Evolutionary conservation across 2,113 vertebrate genomes (phyloP), one percentile per base, ranked within the genome.

Genomic region (Onychostoma macrolepis): DNA sequence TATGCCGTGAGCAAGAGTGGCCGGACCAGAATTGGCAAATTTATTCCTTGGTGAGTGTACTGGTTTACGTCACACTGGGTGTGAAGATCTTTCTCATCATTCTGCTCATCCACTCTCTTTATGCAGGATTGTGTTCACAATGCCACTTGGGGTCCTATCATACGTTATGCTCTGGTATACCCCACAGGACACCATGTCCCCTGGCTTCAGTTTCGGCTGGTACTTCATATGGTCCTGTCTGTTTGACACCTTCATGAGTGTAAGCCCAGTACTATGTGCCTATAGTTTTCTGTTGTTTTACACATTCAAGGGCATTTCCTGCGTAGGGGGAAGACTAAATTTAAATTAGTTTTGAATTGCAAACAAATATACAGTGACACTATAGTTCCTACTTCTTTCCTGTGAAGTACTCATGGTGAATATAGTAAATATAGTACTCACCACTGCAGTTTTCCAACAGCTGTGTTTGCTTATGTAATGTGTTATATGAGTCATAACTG

Each of bases 191-290:
- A 83, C 83, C 87, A 92, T 88, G 89, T 84, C 90, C 0, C 0
- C 74, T 61, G 65, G 82, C 50, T 90, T 90, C 88, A 93, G 92
- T 89, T 94, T 95, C 90, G 84, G 91, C 88, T 92, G 94, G 94
- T 91, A 94, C 87, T 90, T 95, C 86, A 50, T 71, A 84, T 94
- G 50, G 85, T 94, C 92, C 90, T 93, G 93, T 89, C 82, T 92
- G 75, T 95, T 95, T 91, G 94, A 95, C 88, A 90, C 89, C 21
- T 94, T 94, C 80, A 91, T 94, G 91, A 94, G 90, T 86, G 92
- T 92, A 92, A 94, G 94, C 65, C 17, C 67, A 45, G 26, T 24
- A 53, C 11, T 43, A 56, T 74, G 24, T 58, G 28, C 77, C 17
- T 11, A 13, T 15, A 74, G 21, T 74, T 74, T 24, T 41, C 21